phyloP scores from a whole-genome alignment of 2,113 vertebrate species.

The Murina feae region DNA sequence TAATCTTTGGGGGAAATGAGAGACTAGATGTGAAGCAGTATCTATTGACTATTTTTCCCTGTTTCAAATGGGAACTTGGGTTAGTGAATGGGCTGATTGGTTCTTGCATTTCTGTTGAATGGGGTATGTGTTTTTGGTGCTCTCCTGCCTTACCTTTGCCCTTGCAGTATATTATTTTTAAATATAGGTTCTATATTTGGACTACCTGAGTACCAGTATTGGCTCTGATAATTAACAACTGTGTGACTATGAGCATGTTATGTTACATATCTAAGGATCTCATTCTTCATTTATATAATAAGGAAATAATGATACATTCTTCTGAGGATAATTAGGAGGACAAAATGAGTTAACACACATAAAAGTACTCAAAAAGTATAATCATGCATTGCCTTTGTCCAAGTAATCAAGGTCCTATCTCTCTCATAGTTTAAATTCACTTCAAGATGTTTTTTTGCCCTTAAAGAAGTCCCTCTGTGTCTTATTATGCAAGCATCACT shows the following conservation, averaged over 20 bases:
- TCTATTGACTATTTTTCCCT: background rate
- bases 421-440: background rate
- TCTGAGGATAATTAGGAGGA: background rate
- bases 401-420: background rate
- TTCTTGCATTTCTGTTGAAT: background rate
- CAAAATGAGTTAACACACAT: background rate
- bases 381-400: background rate
- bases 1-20: background rate
- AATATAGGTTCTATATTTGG: background rate
- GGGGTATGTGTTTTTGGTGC: rapidly evolving
- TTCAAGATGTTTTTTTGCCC: background rate
- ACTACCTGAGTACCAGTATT: background rate
- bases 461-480: background rate
- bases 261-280: background rate
- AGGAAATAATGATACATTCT: background rate
- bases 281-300: background rate
- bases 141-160: background rate
- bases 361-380: background rate
- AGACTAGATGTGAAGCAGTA: background rate
- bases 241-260: background rate
- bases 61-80: background rate
- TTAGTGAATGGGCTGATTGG: background rate
- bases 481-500: background rate
- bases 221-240: background rate
- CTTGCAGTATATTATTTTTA: background rate